Base-by-base conservation (phyloP, 2,797 vertebrate species). In the Dicrostonyx torquatus region DNA sequence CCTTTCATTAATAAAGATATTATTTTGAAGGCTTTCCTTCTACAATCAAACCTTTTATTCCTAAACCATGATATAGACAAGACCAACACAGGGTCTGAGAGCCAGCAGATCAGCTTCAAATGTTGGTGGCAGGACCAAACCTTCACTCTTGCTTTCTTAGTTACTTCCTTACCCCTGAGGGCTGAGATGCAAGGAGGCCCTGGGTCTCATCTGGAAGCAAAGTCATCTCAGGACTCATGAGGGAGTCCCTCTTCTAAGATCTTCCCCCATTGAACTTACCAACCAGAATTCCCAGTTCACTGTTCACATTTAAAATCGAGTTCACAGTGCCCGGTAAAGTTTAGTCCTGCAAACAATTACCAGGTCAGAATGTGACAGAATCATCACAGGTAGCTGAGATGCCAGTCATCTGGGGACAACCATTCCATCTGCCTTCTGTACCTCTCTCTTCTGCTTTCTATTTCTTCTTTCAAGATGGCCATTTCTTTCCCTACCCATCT, bases 21-120 rank as follows among this genome's bases (percentile, higher is more conserved):
- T 9, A 22, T 48, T 73, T 24, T 58, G 5, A 58, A 45, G 18
- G 4, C 12, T 75, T 37, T 45, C 0, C 6, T 29, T 75, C 43
- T 18, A 24, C 0, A 4, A 48, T 26, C 26, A n/a, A n/a, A n/a
- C 12, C 50, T 58, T 68, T 31, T 55, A 34, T 66, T 53, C 10
- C 4, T 6, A n/a, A 80, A 80, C 50, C 37, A 31, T 13, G 29
- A 10, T 6, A 0, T 7, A 64, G 24, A 37, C 31, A 60, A 10
- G 2, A 45, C 48, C n/a, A 53, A 31, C 5, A 3, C 0, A 2
- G n/a, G 11, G 4, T 24, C 7, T 0, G 26, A 37, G n/a, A 53
- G 17, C 45, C 2, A 26, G 20, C 43, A 0, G 0, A 0, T 31
- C 68, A 24, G 60, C 22, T 34, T 93, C 91, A 5, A 18, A 13